Evolutionary conservation across 1,140 invertebrate genomes (phyloP).

Genomic region (Agraylea sexmaculata): DNA sequence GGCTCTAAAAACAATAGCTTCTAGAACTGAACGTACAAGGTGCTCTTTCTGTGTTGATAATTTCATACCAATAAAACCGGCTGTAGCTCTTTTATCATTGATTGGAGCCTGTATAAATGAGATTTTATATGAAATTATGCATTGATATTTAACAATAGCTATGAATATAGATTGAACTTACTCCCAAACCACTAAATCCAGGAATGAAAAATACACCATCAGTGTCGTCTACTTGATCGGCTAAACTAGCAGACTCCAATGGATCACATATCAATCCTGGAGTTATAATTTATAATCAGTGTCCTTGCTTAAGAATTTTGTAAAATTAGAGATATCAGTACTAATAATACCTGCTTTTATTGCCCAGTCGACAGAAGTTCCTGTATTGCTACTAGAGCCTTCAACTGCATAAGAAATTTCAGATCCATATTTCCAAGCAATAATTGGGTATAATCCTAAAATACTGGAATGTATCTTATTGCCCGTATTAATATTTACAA

Average conservation of each 20-base stretch:
- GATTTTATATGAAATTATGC: conserved; percentile 3
- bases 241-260: conserved; percentile 55
- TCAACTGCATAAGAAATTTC: conserved; percentile 69
- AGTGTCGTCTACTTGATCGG: conserved; percentile 56
- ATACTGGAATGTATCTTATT: conserved; percentile 62
- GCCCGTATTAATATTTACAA: conserved; percentile 83
- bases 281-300: conserved; percentile 18
- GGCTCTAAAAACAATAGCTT: conserved; percentile 78
- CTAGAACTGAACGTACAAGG: conserved; percentile 69
- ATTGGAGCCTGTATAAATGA: conserved; percentile 60
- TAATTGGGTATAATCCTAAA: conserved; percentile 74
- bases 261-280: conserved; percentile 60
- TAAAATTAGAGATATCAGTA: conserved; percentile 1
- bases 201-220: conserved; percentile 84
- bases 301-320: neutral
- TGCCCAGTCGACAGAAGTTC: conserved; percentile 78
- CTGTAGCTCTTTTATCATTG: conserved; percentile 69
- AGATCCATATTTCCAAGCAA: conserved; percentile 74
- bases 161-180: conserved; percentile 31
- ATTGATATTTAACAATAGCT: conserved; percentile 3
- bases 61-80: conserved; percentile 77
- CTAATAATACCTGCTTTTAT: conserved; percentile 50
- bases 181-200: conserved; percentile 82
- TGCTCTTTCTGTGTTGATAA: conserved; percentile 66
- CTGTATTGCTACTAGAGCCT: conserved; percentile 76